Evolutionary conservation across 2,113 vertebrate species (phyloP), one percentile per base, ranked within the genome.

Genomic region (Carassius auratus): DNA sequence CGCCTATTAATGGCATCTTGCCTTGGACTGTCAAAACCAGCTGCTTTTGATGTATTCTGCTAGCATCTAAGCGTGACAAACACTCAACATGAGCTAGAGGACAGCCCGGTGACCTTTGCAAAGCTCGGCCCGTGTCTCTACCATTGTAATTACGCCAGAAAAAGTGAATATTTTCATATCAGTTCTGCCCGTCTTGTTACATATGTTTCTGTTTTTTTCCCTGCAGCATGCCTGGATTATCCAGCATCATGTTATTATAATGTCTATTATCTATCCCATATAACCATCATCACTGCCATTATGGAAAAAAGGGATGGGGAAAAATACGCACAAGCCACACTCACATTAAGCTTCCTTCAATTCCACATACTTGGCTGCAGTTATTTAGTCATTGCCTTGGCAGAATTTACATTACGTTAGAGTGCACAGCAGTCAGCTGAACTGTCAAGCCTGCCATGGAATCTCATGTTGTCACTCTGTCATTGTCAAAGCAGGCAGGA

Each of bases 391-490:
- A 52, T 79, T 89, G 88, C 74, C 59, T 45, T 85, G 83, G 85
- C 75, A 82, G 81, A 86, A 88, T 84, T 81, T 87, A 84, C 86
- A 86, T 84, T 74, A 83, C 55, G 17, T 69, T 52, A 45, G 82
- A 86, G 86, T 85, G 85, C 78, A 85, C 59, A 84, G 81, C 88
- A 86, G 86, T 86, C 85, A 89, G 85, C 84, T 66, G 45, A 85
- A 83, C 66, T 88, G 86, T 87, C 89, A 82, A 62, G 81, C 79
- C 85, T 89, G 87, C 86, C 85, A 85, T 61, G 68, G 55, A 23
- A 75, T 86, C 75, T 89, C 87, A 88, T 88, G 89, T 88, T 86
- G 86, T 86, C 89, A 88, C 87, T 89, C 85, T 57, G 83, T 89
- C 88, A 87, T 79, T 86, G 89, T 85, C 87, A 86, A 68, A 57